Percentiles rank a stretch among this genome's conserved stretches.
Evolutionary conservation across 2,888 invertebrate species (phyloP).

Genomic region (Sphecodes monilicornis): DNA sequence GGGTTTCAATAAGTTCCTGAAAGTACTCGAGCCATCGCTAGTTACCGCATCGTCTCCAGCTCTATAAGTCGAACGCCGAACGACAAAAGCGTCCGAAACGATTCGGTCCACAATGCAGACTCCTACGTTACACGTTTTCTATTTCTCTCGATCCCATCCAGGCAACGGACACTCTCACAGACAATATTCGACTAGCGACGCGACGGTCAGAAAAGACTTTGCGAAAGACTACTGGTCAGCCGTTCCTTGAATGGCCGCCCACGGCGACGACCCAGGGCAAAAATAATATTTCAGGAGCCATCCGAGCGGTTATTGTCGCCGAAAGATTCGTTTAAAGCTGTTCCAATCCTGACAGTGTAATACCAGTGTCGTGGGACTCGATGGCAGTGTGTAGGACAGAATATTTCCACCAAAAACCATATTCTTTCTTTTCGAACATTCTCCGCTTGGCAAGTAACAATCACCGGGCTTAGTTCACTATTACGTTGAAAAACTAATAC

Average conservation of each 20-base stretch:
- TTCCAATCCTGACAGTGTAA: neutral
- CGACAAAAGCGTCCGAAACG: constrained; percentile 49
- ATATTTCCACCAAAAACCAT: neutral
- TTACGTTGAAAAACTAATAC: neutral
- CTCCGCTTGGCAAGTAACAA: neutral
- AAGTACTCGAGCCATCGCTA: neutral
- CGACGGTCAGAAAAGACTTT: constrained; percentile 30
- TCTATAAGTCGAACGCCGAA: constrained; percentile 38
- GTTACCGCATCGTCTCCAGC: constrained; percentile 6
- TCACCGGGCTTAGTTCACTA: neutral
- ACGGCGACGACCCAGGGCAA: constrained; percentile 31
- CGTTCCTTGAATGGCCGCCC: constrained; percentile 46
- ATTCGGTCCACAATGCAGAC: constrained; percentile 32
- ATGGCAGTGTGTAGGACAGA: neutral
- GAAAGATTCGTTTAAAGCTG: constrained; percentile 45
- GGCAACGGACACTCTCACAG: constrained; percentile 35
- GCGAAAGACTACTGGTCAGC: constrained; percentile 42
- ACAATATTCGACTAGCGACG: constrained; percentile 38
- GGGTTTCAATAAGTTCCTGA: neutral
- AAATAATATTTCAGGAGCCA: constrained; percentile 45
- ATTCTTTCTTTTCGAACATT: neutral
- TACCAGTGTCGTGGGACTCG: constrained; percentile 5
- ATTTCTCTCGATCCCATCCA: constrained; percentile 29
- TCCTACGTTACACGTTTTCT: constrained; percentile 33
- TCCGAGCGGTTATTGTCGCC: constrained; percentile 37